Base-by-base conservation (phyloP, 2,888 invertebrate species). In the Alcis repandata region DNA sequence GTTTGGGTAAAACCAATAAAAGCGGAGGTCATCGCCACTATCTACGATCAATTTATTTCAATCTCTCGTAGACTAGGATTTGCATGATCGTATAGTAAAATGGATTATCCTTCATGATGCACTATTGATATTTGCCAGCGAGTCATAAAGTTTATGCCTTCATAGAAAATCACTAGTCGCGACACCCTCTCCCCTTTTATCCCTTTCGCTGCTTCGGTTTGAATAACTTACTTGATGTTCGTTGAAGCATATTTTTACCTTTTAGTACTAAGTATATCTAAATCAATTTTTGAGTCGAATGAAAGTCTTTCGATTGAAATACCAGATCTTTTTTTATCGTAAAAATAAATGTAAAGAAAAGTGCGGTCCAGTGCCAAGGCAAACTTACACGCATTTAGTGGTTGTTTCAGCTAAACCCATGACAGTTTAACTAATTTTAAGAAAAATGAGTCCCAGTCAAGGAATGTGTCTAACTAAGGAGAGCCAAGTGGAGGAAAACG, bases 21-120 rank as follows among this genome's bases (percentile, higher is more conserved):
- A 68, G 38, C 57, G 58, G 69, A 79, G 83, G 79, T 80, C 82
- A 75, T 74, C 71, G 81, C 77, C 84, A 79, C 77, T 80, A 80
- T 82, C 67, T 80, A 77, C 73, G 72, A 75, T 71, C 76, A 77
- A 81, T 88, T 82, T 82, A 86, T 84, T 83, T 85, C 77, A 83
- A 85, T 86, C 82, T 78, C 68, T 78, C 78, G 77, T 79, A 86
- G 82, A 86, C 83, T 82, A 73, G 76, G 78, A 87, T 86, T 86
- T 83, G 81, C 84, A 85, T 83, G 76, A 83, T 82, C 80, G 79
- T 80, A 78, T 80, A 80, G 68, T 77, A 75, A 84, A 86, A 71
- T 79, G 82, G 85, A 89, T 89, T 86, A 89, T 87, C 84, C 82
- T 70, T 78, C 77, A 81, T 84, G 80, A 88, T 86, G 82, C 82